Evolutionary conservation across 2,113 vertebrate genomes (phyloP), one percentile per base, ranked within the genome.

Genomic region (Gadus macrocephalus): DNA sequence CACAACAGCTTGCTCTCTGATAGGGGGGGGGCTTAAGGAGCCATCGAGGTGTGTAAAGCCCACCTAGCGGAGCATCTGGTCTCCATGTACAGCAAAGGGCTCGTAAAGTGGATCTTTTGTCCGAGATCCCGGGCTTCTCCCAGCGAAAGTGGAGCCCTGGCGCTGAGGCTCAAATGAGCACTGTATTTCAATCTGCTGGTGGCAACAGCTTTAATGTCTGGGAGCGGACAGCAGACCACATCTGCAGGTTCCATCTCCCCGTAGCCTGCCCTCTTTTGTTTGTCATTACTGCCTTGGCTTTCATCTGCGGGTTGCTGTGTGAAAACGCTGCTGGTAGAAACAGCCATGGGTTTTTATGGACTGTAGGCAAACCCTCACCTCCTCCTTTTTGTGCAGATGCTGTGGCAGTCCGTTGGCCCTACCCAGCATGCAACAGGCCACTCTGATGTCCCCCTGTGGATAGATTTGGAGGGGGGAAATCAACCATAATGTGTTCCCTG

Each of bases 21-120:
- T 73, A 53, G 68, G 68, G 66, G 76, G 60, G 20, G 20, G 58
- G 70, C 72, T 86, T 83, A 78, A 76, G 65, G 35, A 85, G 35
- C 67, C 75, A 78, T 17, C 69, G 80, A 80, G 67, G 77, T 83
- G 75, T 81, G 76, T 71, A 75, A 78, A 79, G 69, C 66, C 80
- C 78, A 74, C 82, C 74, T 72, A 72, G 69, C 77, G n/a, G 6
- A 77, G 53, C 85, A 86, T 85, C 85, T 86, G 81, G 75, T 85
- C 63, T 72, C 63, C 62, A 49, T 63, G 74, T 67, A 62, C 15
- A 70, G 72, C 69, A 15, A 71, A 64, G 62, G 78, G 67, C 73
- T 74, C 70, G 73, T 83, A 76, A 83, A 81, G 79, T 66, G 69
- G 55, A 62, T 81, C 81, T 70, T 82, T 78, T 81, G 76, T 82